Base-by-base conservation (phyloP, 2,888 invertebrate species). In the Adelognathus sp. region DNA sequence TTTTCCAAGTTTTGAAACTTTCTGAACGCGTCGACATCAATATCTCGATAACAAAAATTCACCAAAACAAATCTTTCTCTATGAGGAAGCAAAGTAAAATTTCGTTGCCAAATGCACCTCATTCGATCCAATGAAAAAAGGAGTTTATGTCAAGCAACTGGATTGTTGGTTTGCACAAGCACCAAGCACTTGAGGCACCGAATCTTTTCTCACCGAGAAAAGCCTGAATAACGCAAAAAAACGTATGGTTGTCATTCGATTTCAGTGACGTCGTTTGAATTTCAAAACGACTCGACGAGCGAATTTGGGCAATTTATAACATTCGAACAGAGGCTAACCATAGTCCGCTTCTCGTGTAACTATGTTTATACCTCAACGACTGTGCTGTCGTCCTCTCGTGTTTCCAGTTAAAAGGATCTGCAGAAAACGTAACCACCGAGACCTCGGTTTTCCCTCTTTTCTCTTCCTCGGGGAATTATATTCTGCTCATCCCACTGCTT, bases 401-500 rank as follows among this genome's bases (percentile, higher is more conserved):
- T 66, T 52, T 44, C 44, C n/a, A 52, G 29, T 64, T 16, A 56
- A 56, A 24, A 16, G n/a, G 39, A 16, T 41, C 21, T 56, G 64
- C 60, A 54, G 27, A 1, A 18, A n/a, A 18, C 39, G 56, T 69
- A 58, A 69, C 67, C 69, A 78, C 63, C 16, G 46, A 50, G 24
- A 21, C 67, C n/a, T 54, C 50, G 50, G 39, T 27, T 50, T 39
- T 73, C 24, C 46, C 46, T 36, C 50, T 50, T 31, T 67, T 67
- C 54, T 64, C 63, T 69, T n/a, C n/a, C 73, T 64, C 56, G 14
- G 29, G 77, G 73, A 64, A 73, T 78, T 70, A 78, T 64, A 70
- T 70, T 63, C 61, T 52, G 64, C 44, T 24, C 9, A 44, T 50
- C 27, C 52, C 74, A 64, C 66, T 54, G 52, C 63, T 58, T 44